These are phyloP conservation scores for Oenanthe oenanthe DNA, from an alignment of 2,113 vertebrate species.

Conservation along the genomic window DNA sequence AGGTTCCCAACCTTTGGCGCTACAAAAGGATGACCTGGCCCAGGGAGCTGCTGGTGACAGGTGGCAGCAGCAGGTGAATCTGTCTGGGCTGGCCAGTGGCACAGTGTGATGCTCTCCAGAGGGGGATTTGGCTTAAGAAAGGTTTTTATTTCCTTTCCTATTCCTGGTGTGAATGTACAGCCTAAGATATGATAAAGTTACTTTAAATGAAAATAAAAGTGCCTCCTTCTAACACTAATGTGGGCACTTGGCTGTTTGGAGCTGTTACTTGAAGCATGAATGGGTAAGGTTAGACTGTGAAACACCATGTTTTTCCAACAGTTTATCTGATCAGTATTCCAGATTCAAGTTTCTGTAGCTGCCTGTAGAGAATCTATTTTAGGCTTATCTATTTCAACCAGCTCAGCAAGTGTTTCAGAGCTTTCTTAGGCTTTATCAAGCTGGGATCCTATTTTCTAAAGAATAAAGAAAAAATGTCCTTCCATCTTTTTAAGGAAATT, in stretches of 20 bases:
- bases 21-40: not conserved
- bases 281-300: not conserved
- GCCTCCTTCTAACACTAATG: not conserved
- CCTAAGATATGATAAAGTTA: not conserved
- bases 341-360: not conserved
- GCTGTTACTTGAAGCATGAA: not conserved
- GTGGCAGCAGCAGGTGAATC: rapidly evolving
- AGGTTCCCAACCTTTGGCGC: not conserved
- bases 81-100: not conserved
- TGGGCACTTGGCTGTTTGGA: not conserved
- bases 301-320: not conserved
- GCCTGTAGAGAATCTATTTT: slow-evolving; percentile 24
- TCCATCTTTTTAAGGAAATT: not conserved
- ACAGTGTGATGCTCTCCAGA: not conserved
- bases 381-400: not conserved
- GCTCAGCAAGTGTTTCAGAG: not conserved
- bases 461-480: not conserved
- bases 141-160: not conserved
- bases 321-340: not conserved
- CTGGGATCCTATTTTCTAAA: not conserved
- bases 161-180: not conserved
- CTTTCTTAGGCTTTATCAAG: slow-evolving; percentile 18
- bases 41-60: not conserved
- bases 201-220: not conserved
- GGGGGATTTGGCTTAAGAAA: not conserved